Evolutionary conservation across 2,797 vertebrate species (phyloP).

Genomic region (Otolemur crassicaudatus): DNA sequence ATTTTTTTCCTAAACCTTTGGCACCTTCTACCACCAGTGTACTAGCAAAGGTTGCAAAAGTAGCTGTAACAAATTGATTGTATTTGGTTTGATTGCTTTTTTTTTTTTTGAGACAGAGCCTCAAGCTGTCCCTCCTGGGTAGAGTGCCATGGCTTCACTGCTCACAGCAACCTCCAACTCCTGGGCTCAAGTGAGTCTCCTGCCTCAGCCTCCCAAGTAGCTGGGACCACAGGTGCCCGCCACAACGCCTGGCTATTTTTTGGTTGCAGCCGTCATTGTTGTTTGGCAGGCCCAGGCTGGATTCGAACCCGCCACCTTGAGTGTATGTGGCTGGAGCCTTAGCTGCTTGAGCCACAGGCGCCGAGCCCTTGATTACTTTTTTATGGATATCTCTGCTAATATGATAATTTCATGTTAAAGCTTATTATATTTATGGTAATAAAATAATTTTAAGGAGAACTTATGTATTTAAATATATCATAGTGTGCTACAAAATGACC

Average conservation of each 20-base stretch:
- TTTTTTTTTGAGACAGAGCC: not conserved
- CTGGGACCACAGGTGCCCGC: too few relatives aligned
- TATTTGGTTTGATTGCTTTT: not conserved
- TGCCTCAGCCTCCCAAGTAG: too few relatives aligned
- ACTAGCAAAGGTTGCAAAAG: not conserved
- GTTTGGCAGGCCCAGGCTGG: too few relatives aligned
- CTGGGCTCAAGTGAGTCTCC: too few relatives aligned
- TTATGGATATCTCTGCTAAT: not conserved
- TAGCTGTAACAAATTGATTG: not conserved
- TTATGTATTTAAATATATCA: not conserved
- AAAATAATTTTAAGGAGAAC: not conserved
- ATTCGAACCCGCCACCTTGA: too few relatives aligned
- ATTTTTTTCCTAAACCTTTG: not conserved
- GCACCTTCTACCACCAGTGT: not conserved
- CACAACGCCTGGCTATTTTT: too few relatives aligned
- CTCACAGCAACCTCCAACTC: too few relatives aligned
- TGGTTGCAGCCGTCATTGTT: too few relatives aligned
- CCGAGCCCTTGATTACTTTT: not conserved
- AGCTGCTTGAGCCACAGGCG: too few relatives aligned
- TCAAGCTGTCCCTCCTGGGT: too few relatives aligned
- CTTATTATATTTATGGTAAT: not conserved
- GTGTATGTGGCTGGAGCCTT: too few relatives aligned
- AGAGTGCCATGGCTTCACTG: too few relatives aligned
- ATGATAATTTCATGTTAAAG: not conserved
- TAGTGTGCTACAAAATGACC: not conserved